Conservation (phyloP, 1,140 invertebrate genomes). For the Drosophila arawakana region DNA sequence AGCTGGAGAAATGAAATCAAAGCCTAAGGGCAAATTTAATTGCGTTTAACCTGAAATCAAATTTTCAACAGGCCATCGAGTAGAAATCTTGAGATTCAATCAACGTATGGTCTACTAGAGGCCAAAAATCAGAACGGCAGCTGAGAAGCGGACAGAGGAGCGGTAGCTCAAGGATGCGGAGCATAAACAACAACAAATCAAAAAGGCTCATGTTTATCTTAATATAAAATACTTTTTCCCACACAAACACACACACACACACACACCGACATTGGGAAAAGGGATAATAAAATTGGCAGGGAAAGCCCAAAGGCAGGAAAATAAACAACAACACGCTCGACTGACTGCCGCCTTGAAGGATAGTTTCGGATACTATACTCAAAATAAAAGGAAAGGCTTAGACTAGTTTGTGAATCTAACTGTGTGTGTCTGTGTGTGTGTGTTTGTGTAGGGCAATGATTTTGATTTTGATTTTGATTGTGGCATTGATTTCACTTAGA, state of each 20-base stretch:
- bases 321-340: slow-evolving; percentile 68
- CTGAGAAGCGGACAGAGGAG: neutral
- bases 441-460: slow-evolving; percentile 44
- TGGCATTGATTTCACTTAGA: slow-evolving; percentile 68
- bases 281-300: slow-evolving; percentile 69
- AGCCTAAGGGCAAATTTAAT: slow-evolving; percentile 74
- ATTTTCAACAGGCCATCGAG: slow-evolving; percentile 56
- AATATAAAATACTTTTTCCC: slow-evolving; percentile 59
- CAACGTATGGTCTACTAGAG: slow-evolving; percentile 53
- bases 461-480: slow-evolving; percentile 74
- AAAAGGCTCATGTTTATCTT: slow-evolving; percentile 74
- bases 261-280: slow-evolving; percentile 37
- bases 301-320: slow-evolving; percentile 57
- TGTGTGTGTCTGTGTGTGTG: slow-evolving; percentile 3
- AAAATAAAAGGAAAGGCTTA: slow-evolving; percentile 54
- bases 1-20: slow-evolving; percentile 63
- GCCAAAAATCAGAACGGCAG: slow-evolving; percentile 23
- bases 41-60: slow-evolving; percentile 81
- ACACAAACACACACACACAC: slow-evolving; percentile 44
- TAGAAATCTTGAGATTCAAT: slow-evolving; percentile 67
- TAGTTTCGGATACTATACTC: slow-evolving; percentile 32
- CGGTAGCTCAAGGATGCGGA: neutral
- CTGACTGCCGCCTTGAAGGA: slow-evolving; percentile 61
- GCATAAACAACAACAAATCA: slow-evolving; percentile 69
- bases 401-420: slow-evolving; percentile 31